A percentile compares a stretch with the other conserved stretches of the same genome.
phyloP scores from a whole-genome alignment of 2,888 invertebrate genomes.

The Acronicta aceris region DNA sequence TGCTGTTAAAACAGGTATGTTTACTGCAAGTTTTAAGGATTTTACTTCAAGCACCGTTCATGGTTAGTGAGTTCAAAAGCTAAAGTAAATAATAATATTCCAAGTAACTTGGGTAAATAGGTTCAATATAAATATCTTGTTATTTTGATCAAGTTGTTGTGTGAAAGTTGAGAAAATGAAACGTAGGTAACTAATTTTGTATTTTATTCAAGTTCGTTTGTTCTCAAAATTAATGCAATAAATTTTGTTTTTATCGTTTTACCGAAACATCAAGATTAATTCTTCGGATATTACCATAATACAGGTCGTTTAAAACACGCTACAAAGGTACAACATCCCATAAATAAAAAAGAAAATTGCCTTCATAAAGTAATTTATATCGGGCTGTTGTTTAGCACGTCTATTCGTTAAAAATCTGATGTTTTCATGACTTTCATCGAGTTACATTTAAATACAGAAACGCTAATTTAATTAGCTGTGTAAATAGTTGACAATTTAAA shows the following conservation, averaged over 20 bases:
- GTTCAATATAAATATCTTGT: slow-evolving; percentile 22
- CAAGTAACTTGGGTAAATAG: slow-evolving; percentile 20
- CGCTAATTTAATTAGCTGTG: not conserved
- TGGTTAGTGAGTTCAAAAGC: slow-evolving; percentile 3
- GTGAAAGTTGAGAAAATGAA: slow-evolving; percentile 30
- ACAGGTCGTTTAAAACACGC: slow-evolving; percentile 52
- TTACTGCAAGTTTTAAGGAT: not conserved
- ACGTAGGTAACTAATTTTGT: slow-evolving; percentile 35
- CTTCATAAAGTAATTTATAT: slow-evolving; percentile 69
- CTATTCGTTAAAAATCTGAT: slow-evolving; percentile 42
- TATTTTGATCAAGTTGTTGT: slow-evolving; percentile 43
- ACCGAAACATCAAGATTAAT: slow-evolving; percentile 58
- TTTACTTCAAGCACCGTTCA: not conserved
- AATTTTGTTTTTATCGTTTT: slow-evolving; percentile 60
- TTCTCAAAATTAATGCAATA: slow-evolving; percentile 53
- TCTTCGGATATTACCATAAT: slow-evolving; percentile 59
- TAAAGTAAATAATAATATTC: slow-evolving; percentile 2
- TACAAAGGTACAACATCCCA: slow-evolving; percentile 56
- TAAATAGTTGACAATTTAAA: not conserved
- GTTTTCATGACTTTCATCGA: slow-evolving; percentile 50
- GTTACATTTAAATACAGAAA: slow-evolving; percentile 28
- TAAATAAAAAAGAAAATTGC: slow-evolving; percentile 70
- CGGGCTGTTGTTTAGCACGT: slow-evolving; percentile 39
- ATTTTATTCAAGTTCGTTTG: slow-evolving; percentile 49
- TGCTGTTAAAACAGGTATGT: slow-evolving; percentile 96